These are phyloP conservation scores for Bombus waltoni DNA, from an alignment of 1,140 invertebrate species.

Conservation along the genomic window DNA sequence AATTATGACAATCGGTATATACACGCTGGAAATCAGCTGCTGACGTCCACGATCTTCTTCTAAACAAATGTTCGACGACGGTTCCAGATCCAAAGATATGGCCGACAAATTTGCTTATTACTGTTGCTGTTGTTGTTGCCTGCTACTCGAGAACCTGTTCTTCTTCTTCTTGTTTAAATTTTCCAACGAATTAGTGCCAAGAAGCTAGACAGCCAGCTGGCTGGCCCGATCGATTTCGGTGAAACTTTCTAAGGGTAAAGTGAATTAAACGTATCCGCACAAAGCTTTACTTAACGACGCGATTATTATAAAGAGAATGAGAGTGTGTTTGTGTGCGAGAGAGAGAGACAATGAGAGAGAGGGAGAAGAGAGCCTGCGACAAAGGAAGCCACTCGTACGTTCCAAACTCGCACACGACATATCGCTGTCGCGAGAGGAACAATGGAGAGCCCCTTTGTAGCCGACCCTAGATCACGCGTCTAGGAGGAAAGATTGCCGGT, in stretches of 20 bases:
- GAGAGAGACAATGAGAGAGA: background rate
- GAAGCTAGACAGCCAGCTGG: background rate
- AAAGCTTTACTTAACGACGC: conserved; percentile 37
- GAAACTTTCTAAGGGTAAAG: conserved; percentile 39
- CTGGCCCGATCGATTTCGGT: conserved; percentile 31
- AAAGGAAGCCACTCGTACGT: conserved; percentile 47
- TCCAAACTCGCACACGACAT: conserved; percentile 43
- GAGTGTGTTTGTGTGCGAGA: background rate
- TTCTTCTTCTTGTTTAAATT: conserved; percentile 1
- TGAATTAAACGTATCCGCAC: conserved; percentile 25
- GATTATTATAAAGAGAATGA: background rate
- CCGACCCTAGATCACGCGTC: conserved; percentile 51
- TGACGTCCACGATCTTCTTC: conserved; percentile 9
- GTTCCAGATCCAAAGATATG: background rate
- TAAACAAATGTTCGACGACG: background rate
- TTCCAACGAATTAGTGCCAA: conserved; percentile 21
- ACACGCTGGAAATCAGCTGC: background rate
- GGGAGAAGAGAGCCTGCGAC: background rate
- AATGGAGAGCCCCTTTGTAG: conserved; percentile 50
- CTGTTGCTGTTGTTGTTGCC: conserved; percentile 30
- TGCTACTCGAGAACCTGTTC: conserved; percentile 18
- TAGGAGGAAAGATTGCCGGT: conserved; percentile 55
- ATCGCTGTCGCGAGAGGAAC: conserved; percentile 51
- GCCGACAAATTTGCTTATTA: conserved; percentile 30
- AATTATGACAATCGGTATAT: too few relatives aligned